Evolutionary conservation across 2,113 vertebrate species (phyloP).

Genomic region (Scartelaos histophorus): DNA sequence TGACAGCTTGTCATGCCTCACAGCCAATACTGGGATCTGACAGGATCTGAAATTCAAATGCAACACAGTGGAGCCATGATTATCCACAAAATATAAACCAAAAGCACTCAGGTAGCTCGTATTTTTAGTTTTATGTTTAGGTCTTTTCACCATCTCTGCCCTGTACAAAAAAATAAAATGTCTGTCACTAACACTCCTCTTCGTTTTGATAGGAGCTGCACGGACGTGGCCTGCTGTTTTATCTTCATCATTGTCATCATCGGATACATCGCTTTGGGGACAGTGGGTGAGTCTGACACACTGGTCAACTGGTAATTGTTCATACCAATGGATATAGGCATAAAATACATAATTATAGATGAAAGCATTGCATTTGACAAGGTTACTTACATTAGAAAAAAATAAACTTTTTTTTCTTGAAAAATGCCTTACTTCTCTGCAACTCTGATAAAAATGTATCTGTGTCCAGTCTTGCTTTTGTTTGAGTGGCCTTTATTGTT

Average conservation of each 20-base stretch:
- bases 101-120: neutral
- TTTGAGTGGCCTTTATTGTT: constrained; percentile 16
- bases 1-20: constrained; percentile 32
- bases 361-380: neutral
- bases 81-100: constrained; percentile 7
- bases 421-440: neutral
- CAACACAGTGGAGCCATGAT: constrained; percentile 4
- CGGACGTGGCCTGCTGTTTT: constrained; percentile 89
- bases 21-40: constrained; percentile 10
- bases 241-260: constrained; percentile 90
- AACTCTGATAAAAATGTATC: neutral
- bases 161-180: constrained; percentile 2
- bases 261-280: constrained; percentile 90
- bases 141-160: neutral
- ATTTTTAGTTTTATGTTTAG: neutral
- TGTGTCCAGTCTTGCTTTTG: neutral
- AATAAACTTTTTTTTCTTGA: neutral
- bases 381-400: too few relatives aligned
- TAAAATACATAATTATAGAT: neutral
- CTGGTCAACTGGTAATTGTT: neutral
- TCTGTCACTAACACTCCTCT: constrained; percentile 11
- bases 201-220: constrained; percentile 81
- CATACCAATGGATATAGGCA: neutral
- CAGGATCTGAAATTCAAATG: constrained; percentile 12
- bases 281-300: constrained; percentile 86